Conservation (phyloP, 2,113 vertebrate genomes). For the Macaca nemestrina region DNA sequence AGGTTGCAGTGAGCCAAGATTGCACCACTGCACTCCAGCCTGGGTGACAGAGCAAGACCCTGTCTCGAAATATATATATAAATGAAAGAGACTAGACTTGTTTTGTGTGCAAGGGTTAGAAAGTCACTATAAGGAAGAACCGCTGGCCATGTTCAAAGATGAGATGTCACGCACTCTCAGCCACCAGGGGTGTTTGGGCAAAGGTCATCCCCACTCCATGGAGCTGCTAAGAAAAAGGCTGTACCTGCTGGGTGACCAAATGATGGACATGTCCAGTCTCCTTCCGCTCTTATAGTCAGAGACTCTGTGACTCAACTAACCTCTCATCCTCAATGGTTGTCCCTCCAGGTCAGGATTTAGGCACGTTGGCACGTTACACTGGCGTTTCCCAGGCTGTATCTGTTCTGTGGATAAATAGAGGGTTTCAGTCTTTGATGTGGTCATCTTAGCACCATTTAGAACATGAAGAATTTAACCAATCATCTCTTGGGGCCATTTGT, state of each 20-base stretch:
- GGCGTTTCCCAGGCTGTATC: conserved; percentile 87
- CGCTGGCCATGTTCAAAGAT: not conserved
- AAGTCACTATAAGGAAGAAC: not conserved
- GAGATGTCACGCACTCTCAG: not conserved
- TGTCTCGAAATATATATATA: too few relatives aligned
- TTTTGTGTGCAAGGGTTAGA: not conserved
- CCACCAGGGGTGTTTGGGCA: not conserved
- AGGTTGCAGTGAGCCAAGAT: too few relatives aligned
- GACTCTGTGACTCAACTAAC: conserved; percentile 75
- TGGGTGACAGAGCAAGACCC: too few relatives aligned
- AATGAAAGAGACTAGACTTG: not conserved
- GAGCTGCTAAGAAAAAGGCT: not conserved
- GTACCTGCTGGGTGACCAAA: not conserved
- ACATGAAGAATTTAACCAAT: conserved; percentile 21
- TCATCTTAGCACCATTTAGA: not conserved
- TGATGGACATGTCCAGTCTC: not conserved
- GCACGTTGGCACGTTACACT: conserved; percentile 84
- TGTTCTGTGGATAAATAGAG: conserved; percentile 87
- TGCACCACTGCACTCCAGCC: too few relatives aligned
- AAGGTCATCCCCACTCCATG: not conserved
- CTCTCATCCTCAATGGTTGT: conserved; percentile 86
- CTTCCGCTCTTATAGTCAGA: not conserved
- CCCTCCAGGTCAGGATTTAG: conserved; percentile 87
- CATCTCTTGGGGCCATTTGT: not conserved
- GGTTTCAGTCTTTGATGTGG: conserved; percentile 74